These are phyloP conservation scores for Galagoides demidoff DNA, from an alignment of 2,797 vertebrate species.

Conservation along the genomic window DNA sequence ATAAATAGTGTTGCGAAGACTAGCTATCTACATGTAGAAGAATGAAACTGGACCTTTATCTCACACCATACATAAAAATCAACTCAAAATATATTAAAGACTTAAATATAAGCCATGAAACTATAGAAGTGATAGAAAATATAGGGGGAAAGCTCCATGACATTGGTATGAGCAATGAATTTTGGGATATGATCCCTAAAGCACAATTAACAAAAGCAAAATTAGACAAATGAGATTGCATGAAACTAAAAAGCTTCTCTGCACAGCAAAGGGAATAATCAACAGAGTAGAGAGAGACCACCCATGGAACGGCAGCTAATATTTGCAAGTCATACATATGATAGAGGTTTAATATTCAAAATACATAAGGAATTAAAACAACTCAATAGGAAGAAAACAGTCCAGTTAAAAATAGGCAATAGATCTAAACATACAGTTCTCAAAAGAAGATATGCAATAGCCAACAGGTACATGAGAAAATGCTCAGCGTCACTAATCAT, in stretches of 20 bases:
- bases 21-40: neutral
- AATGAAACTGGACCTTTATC: neutral
- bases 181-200: neutral
- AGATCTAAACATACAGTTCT: neutral
- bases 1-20: neutral
- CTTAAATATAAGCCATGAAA: neutral
- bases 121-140: neutral
- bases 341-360: neutral
- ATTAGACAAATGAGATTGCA: neutral
- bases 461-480: neutral
- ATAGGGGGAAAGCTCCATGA: neutral
- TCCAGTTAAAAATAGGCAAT: neutral
- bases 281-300: neutral
- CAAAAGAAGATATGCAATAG: neutral
- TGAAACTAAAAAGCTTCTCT: neutral
- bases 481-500: neutral
- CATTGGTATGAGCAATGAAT: neutral
- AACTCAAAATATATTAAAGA: neutral
- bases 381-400: neutral
- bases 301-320: neutral
- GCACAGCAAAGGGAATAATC: neutral
- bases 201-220: neutral
- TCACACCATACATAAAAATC: neutral
- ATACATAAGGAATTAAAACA: neutral
- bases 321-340: neutral